phyloP scores from a whole-genome alignment of 2,888 invertebrate species.

The Alitta virens region DNA sequence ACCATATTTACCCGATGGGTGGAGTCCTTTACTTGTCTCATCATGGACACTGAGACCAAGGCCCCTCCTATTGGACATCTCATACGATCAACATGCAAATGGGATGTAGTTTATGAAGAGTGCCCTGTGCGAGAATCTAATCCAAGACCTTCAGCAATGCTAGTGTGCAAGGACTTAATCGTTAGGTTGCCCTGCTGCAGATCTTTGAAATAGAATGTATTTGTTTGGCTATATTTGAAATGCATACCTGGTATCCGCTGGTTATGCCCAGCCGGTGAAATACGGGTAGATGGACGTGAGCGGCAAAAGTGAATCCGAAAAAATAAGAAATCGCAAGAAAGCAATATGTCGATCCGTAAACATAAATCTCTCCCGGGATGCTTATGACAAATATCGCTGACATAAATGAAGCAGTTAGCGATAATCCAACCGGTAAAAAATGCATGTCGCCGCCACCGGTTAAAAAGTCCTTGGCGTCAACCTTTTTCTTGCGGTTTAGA shows the following conservation, averaged over 20 bases:
- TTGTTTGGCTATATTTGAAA: too few species aligned
- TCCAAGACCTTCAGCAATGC: too few species aligned
- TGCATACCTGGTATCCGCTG: constrained; percentile 47
- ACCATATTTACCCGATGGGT: too few species aligned
- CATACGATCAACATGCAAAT: too few species aligned
- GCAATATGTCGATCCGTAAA: constrained; percentile 77
- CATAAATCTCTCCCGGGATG: constrained; percentile 51
- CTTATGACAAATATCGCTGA: constrained; percentile 45
- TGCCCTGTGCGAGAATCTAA: too few species aligned
- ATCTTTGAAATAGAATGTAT: too few species aligned
- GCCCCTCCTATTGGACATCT: too few species aligned
- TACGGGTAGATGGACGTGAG: constrained; percentile 45
- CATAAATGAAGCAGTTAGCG: constrained; percentile 40
- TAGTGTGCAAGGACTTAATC: too few species aligned
- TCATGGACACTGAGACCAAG: too few species aligned
- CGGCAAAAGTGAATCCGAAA: constrained; percentile 66
- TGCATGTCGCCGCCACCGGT: constrained; percentile 41
- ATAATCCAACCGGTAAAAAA: constrained; percentile 38
- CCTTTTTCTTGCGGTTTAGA: constrained; percentile 21
- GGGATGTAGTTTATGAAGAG: too few species aligned
- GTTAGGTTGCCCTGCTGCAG: too few species aligned
- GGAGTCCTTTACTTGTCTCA: too few species aligned
- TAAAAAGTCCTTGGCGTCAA: constrained; percentile 38
- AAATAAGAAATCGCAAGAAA: constrained; percentile 67
- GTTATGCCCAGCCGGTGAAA: constrained; percentile 43